Evolutionary conservation across 2,113 vertebrate species (phyloP).

Genomic region (Brachirus orientalis): DNA sequence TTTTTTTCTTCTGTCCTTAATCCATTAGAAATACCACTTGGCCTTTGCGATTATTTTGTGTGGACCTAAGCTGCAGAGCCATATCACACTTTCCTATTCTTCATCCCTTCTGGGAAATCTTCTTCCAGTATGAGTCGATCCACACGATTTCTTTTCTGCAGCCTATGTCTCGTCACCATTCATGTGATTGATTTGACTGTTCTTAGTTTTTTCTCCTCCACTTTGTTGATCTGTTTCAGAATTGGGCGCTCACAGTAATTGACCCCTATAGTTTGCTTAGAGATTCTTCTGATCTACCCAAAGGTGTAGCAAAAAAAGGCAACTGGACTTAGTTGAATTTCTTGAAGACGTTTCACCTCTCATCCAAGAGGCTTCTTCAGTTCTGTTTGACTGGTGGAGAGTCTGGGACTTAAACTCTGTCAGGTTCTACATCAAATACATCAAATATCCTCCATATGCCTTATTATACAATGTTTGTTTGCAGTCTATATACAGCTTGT

Average conservation of each 20-base stretch:
- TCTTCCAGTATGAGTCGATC: constrained; percentile 34
- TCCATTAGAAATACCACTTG: constrained; percentile 45
- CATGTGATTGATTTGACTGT: background rate
- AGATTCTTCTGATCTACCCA: constrained; percentile 25
- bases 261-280: constrained; percentile 3
- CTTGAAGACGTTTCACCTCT: too few relatives aligned
- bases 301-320: too few relatives aligned
- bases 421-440: too few relatives aligned
- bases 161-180: constrained; percentile 11
- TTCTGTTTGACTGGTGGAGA: too few relatives aligned
- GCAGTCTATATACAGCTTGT: constrained; percentile 53
- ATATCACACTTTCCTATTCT: constrained; percentile 21
- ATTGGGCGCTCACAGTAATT: constrained; percentile 13
- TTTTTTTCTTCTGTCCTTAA: constrained; percentile 38
- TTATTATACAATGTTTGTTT: too few relatives aligned
- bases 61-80: constrained; percentile 38
- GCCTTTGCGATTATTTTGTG: constrained; percentile 36
- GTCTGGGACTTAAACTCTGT: too few relatives aligned
- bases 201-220: background rate
- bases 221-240: constrained; percentile 30
- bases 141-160: constrained; percentile 18
- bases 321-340: too few relatives aligned
- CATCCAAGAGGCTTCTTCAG: too few relatives aligned
- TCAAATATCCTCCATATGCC: too few relatives aligned
- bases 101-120: constrained; percentile 47